Evolutionary conservation across 2,888 invertebrate species (phyloP), one percentile per base, ranked within the genome.

Genomic region (Oxytorus armatus): DNA sequence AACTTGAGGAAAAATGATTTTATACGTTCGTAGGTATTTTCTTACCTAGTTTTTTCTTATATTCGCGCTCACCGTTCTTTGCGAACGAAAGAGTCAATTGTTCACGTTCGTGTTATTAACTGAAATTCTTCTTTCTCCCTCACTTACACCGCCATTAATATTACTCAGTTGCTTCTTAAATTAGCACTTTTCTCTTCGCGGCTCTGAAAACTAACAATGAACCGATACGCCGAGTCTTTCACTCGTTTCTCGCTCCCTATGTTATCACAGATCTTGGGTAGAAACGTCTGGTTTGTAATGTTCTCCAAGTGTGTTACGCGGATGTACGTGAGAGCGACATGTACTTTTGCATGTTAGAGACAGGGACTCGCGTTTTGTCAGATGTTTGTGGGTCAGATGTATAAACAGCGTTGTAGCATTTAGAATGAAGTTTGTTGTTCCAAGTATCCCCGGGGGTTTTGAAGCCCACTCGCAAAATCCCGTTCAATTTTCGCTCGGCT

Each of bases 401-500:
- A 47, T 63, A 47, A 53, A 39, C 14, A 36, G 16, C 36, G 65
- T 65, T 55, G 73, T 74, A 65, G 63, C 44, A 44, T 55, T 51
- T 44, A 55, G 65, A 74, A 74, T 74, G 21, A n/a, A 74, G 63
- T 74, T 74, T 74, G 42, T 74, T 74, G 63, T 74, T 63, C 73
- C 73, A 63, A 53, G 73, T 74, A 74, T 74, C 65, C 53, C 55
- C 53, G 73, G 44, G 63, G 63, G 51, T 73, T n/a, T n/a, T 73
- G n/a, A 53, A 63, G 18, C 61, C 4, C 51, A 25, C 44, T 51
- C 23, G 66, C n/a, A 1, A n/a, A n/a, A 57, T 74, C 42, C 23
- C 44, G 14, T 44, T 65, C 23, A 25, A 65, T 65, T 74, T 65
- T 76, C 68, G 49, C 75, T 11, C 36, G 10, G 39, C 36, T 68